phyloP scores from a whole-genome alignment of 2,113 vertebrate genomes.

The Takifugu bimaculatus region DNA sequence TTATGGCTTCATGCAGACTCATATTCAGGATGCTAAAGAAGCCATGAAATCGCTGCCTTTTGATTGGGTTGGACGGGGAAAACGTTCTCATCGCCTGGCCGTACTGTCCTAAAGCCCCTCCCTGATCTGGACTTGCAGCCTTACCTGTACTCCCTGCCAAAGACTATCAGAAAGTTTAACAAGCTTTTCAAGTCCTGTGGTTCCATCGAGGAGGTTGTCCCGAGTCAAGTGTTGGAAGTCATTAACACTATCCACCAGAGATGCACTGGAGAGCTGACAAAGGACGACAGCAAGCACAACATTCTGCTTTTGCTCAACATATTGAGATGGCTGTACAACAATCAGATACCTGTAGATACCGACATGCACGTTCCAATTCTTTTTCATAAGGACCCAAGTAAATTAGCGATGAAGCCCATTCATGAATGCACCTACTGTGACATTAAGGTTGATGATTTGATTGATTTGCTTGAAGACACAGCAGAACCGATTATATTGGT shows the following conservation, averaged over 20 bases:
- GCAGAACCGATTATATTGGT: conserved; percentile 93
- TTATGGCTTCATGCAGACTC: conserved; percentile 96
- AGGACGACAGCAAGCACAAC: conserved; percentile 88
- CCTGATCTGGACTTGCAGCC: conserved; percentile 93
- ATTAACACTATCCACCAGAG: conserved; percentile 84
- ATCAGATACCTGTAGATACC: conserved; percentile 85
- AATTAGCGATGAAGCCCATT: conserved; percentile 92
- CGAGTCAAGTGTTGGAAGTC: conserved; percentile 89
- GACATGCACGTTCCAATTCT: conserved; percentile 89
- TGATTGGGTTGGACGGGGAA: conserved; percentile 99
- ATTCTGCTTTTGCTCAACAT: conserved; percentile 90
- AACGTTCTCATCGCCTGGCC: conserved; percentile 87
- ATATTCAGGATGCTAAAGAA: conserved; percentile 93
- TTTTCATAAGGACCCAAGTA: conserved; percentile 85
- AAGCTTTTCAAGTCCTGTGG: conserved; percentile 94
- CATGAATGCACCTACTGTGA: conserved; percentile 98
- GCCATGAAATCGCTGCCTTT: conserved; percentile 88
- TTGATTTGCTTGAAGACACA: conserved; percentile 94
- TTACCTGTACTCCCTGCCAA: conserved; percentile 92
- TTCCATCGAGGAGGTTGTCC: conserved; percentile 87
- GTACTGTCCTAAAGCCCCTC: conserved; percentile 88
- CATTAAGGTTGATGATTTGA: conserved; percentile 97
- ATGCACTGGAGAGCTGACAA: conserved; percentile 79
- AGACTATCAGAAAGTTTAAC: conserved; percentile 95
- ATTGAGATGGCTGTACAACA: conserved; percentile 92